phyloP scores from a whole-genome alignment of 1,140 invertebrate species.

The Neomicropteryx cornuta region DNA sequence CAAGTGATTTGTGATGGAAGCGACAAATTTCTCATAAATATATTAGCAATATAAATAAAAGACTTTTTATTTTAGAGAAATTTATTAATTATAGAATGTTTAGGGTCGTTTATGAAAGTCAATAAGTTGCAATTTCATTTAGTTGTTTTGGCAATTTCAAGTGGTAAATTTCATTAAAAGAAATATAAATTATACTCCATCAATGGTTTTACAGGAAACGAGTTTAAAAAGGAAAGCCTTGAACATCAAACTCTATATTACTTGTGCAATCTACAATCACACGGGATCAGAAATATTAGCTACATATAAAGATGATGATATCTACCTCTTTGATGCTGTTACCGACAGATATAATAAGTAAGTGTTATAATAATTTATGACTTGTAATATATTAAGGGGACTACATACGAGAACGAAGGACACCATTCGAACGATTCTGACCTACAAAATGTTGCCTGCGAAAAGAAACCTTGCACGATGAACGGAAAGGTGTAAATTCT shows the following conservation, averaged over 20 bases:
- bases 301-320: constrained; percentile 88
- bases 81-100: background rate
- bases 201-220: no score
- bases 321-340: constrained; percentile 79
- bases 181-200: background rate
- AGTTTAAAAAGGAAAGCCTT: constrained; percentile 7
- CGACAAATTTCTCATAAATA: no score
- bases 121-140: background rate
- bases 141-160: background rate
- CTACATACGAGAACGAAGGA: no score
- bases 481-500: no score
- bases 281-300: constrained; percentile 84
- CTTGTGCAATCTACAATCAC: constrained; percentile 84
- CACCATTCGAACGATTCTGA: no score
- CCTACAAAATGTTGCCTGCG: no score
- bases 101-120: no score
- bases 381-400: no score
- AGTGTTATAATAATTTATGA: no score
- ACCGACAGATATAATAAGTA: constrained; percentile 31
- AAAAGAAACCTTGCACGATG: no score
- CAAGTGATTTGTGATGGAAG: no score
- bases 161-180: background rate
- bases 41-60: no score
- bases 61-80: background rate
- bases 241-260: constrained; percentile 49